Evolutionary conservation across 2,888 invertebrate genomes (phyloP).

Genomic region (Euclidia mi): DNA sequence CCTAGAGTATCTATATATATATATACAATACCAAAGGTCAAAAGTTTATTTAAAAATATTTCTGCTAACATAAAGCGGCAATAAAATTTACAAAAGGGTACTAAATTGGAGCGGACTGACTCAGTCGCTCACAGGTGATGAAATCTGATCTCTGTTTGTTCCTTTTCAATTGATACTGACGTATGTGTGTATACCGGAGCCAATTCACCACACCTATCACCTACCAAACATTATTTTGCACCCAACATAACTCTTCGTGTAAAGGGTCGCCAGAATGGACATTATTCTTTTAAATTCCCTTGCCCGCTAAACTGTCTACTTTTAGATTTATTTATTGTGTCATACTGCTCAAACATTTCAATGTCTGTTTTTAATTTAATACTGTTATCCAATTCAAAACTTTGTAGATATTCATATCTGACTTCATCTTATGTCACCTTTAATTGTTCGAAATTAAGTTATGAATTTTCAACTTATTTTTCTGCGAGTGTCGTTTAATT

Average conservation of each 20-base stretch:
- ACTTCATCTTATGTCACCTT: too few species aligned
- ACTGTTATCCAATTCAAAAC: constrained; percentile 15
- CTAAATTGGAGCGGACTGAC: constrained; percentile 6
- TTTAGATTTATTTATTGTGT: neutral
- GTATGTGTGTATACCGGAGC: too few species aligned
- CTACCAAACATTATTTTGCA: constrained; percentile 12
- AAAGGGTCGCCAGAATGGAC: neutral
- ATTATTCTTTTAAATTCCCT: too few species aligned
- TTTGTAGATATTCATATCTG: too few species aligned
- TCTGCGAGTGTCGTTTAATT: too few species aligned
- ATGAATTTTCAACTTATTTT: too few species aligned
- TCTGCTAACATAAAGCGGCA: neutral
- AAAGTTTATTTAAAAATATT: neutral
- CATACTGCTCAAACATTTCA: too few species aligned
- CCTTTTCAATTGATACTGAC: constrained; percentile 11
- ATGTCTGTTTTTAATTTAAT: too few species aligned
- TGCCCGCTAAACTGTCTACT: too few species aligned
- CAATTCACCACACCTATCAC: too few species aligned
- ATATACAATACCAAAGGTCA: neutral
- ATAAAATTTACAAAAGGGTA: constrained; percentile 7
- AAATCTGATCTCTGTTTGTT: constrained; percentile 20
- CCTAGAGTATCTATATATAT: too few species aligned
- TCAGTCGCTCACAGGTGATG: constrained; percentile 23
- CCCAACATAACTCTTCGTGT: constrained; percentile 2
- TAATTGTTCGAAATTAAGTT: too few species aligned